Conservation (phyloP, 2,888 invertebrate genomes). For the Diarsia dahlii region DNA sequence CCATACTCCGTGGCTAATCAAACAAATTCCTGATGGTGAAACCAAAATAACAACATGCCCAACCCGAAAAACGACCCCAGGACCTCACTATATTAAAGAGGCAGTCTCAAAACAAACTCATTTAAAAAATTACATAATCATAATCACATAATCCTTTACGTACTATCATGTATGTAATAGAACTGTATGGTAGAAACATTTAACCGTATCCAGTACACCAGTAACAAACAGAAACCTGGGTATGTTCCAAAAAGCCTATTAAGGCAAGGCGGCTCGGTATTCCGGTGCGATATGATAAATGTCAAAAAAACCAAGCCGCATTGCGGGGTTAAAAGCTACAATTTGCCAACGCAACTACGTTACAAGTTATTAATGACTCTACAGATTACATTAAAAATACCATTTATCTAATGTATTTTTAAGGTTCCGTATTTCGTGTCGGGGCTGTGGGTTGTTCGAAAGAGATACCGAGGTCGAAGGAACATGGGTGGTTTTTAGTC, state of each 20-base stretch:
- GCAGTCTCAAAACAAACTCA: neutral
- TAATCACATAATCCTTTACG: neutral
- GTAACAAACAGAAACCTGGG: slow-evolving; percentile 77
- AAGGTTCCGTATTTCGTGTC: neutral
- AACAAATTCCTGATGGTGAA: too few species aligned
- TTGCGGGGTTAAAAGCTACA: slow-evolving; percentile 81
- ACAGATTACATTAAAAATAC: slow-evolving; percentile 68
- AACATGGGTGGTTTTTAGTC: too few species aligned
- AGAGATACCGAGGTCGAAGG: too few species aligned
- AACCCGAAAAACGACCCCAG: too few species aligned
- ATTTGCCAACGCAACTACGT: slow-evolving; percentile 69
- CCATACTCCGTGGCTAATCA: too few species aligned
- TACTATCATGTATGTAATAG: neutral
- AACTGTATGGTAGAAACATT: slow-evolving; percentile 9
- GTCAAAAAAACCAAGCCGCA: slow-evolving; percentile 84
- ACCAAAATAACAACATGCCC: too few species aligned
- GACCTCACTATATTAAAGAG: too few species aligned
- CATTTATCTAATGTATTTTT: slow-evolving; percentile 33
- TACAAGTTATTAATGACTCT: slow-evolving; percentile 64
- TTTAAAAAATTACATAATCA: too few species aligned
- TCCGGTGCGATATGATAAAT: slow-evolving; percentile 84
- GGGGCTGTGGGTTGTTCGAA: too few species aligned
- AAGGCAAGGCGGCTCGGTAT: slow-evolving; percentile 68
- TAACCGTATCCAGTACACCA: slow-evolving; percentile 35
- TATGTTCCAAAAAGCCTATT: slow-evolving; percentile 89